These are phyloP conservation scores for Lathamus discolor DNA, from an alignment of 2,113 vertebrate genomes.

Conservation along the genomic window DNA sequence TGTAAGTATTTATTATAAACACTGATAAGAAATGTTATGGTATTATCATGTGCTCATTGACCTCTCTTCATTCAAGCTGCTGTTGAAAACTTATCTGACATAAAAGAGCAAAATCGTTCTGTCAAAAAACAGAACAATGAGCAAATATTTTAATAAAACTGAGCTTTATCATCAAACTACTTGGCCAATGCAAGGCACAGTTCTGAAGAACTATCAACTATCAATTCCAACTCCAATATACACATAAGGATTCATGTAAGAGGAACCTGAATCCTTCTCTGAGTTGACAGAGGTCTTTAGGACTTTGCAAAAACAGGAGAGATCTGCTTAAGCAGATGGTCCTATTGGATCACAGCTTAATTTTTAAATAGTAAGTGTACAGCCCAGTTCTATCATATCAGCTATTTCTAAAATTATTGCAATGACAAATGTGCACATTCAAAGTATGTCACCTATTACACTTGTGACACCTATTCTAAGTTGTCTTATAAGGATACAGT, in stretches of 20 bases:
- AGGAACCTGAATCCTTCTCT: background rate
- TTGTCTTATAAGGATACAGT: background rate
- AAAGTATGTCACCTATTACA: background rate
- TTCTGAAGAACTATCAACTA: background rate
- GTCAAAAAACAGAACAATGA: background rate
- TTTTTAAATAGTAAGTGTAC: background rate
- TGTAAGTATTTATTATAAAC: slow-evolving; percentile 1
- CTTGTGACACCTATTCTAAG: background rate
- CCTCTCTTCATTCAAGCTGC: background rate
- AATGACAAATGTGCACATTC: background rate
- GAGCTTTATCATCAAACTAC: background rate
- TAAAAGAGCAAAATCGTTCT: slow-evolving; percentile 3
- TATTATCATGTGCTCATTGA: background rate
- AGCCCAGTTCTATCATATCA: background rate
- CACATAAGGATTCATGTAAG: background rate
- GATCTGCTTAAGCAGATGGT: background rate
- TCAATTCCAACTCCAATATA: background rate
- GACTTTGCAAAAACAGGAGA: background rate
- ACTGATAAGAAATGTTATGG: slow-evolving; percentile 1
- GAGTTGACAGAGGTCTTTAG: background rate
- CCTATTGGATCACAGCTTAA: background rate
- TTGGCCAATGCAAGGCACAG: background rate
- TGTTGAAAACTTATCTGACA: background rate
- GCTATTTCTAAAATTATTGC: background rate
- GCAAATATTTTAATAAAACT: slow-evolving; percentile 12